Base-by-base conservation (phyloP, 2,888 invertebrate genomes). In the Stenotaenia linearis region DNA sequence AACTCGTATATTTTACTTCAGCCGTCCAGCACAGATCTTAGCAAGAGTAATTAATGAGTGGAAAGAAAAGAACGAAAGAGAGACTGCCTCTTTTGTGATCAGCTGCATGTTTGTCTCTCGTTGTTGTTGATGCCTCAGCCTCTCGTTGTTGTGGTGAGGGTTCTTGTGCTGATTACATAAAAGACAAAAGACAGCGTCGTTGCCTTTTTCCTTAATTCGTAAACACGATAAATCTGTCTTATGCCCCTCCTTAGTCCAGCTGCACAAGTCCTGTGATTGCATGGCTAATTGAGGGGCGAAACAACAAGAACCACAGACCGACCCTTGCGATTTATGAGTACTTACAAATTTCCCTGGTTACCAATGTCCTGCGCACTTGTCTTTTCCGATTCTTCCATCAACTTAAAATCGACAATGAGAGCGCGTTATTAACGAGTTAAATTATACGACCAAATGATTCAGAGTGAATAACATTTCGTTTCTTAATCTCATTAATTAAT, bases 181-280 rank as follows among this genome's bases (percentile, higher is more conserved):
- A n/a, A 61, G 61, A 61, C 61, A 61, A 61, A 61, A 61, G 61
- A 2, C 25, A 61, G 61, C 61, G 12, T 61, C 61, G 61, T 10
- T 61, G 61, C 61, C 25, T 61, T 61, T 61, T 61, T 61, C 61
- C 61, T 61, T 61, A 61, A 61, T 61, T 61, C 25, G 61, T 61
- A 61, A 61, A 61, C 61, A 61, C 61, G 61, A 61, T 61, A 61
- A 61, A 61, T 61, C 61, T 61, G 61, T 61, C 61, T 61, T 61
- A 61, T 23, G 61, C 61, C 61, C 61, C 61, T 61, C 61, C 61
- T 61, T 18, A 45, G 61, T 61, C 61, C 61, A 61, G 61, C 61
- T 61, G 61, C 61, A 61, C 61, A 7, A 61, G 61, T 61, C 61
- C 61, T 61, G 25, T 61, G 61, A 61, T 61, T 61, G 61, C 61